phyloP scores from a whole-genome alignment of 1,140 invertebrate genomes.

The Platyura marginata region DNA sequence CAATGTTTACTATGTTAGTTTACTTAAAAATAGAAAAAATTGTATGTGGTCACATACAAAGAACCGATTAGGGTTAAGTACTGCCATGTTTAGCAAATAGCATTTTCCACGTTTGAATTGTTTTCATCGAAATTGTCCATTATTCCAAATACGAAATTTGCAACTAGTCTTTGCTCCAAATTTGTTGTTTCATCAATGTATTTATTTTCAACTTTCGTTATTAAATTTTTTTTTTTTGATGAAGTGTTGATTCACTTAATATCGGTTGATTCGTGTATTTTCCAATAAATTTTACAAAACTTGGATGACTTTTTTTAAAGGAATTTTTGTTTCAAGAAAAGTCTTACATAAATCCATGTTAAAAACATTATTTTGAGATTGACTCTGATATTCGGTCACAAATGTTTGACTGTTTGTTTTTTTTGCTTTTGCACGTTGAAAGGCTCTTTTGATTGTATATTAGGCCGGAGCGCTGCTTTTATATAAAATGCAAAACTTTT shows the following conservation, averaged over 20 bases:
- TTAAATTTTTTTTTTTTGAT: neutral
- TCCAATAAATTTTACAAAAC: neutral
- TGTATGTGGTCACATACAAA: too few species aligned
- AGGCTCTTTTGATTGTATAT: too few species aligned
- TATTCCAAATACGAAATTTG: neutral
- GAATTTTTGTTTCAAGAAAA: neutral
- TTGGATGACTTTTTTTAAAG: neutral
- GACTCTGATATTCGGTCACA: neutral
- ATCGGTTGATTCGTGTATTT: neutral
- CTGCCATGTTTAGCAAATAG: neutral
- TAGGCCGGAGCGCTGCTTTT: too few species aligned
- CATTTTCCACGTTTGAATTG: neutral
- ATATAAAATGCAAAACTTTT: too few species aligned
- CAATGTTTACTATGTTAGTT: too few species aligned
- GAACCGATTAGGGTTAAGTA: too few species aligned
- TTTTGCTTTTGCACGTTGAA: too few species aligned
- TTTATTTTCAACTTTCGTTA: neutral
- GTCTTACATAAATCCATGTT: neutral
- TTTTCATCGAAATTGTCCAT: neutral
- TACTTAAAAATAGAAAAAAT: too few species aligned
- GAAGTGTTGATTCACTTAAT: neutral
- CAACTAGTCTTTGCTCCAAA: neutral
- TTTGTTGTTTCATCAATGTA: neutral
- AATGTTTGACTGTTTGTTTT: neutral
- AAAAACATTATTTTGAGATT: neutral